Evolutionary conservation across 2,888 invertebrate species (phyloP), one percentile per base, ranked within the genome.

Genomic region (Prosopocoilus inquinatus): DNA sequence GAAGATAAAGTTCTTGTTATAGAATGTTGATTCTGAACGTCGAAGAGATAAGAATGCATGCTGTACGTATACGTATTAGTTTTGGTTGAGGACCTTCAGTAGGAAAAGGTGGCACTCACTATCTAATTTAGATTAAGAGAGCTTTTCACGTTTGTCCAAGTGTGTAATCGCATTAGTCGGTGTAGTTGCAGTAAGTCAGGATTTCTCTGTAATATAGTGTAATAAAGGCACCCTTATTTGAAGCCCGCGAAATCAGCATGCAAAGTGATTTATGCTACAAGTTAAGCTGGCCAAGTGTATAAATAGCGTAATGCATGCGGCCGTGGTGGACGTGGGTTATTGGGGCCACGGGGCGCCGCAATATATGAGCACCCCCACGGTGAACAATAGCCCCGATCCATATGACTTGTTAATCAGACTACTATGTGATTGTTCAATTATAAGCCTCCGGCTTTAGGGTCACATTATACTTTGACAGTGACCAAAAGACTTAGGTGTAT

Each of bases 251-350:
- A 66, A 64, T 66, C 66, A 66, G 64, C 64, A 65, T 63, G 63
- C 55, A 61, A 60, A 61, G 66, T 66, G 66, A 66, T 66, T 65
- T 66, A 66, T 66, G 64, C 59, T 53, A 55, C 57, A 58, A 59
- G 60, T 61, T 65, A 64, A 64, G 61, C 64, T 57, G 58, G 60
- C 60, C 59, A 60, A 61, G 59, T 60, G 61, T 62, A 60, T 63
- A 63, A 63, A 58, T 58, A 57, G 60, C 55, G 59, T 64, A 63
- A 64, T 64, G 63, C 60, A 59, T 60, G 65, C 60, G 60, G 53
- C 60, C 56, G 55, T 57, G 62, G 61, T 63, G 63, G 62, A 63
- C 60, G 63, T 56, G 61, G 63, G 63, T 63, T 65, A 63, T 60
- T 62, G 61, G 59, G 59, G 53, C 64, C 52, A 54, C 62, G 54